Percentiles rank a stretch among this genome's conserved stretches.
Evolutionary conservation across 2,113 vertebrate species (phyloP).

Genomic region (Peucedramus taeniatus): DNA sequence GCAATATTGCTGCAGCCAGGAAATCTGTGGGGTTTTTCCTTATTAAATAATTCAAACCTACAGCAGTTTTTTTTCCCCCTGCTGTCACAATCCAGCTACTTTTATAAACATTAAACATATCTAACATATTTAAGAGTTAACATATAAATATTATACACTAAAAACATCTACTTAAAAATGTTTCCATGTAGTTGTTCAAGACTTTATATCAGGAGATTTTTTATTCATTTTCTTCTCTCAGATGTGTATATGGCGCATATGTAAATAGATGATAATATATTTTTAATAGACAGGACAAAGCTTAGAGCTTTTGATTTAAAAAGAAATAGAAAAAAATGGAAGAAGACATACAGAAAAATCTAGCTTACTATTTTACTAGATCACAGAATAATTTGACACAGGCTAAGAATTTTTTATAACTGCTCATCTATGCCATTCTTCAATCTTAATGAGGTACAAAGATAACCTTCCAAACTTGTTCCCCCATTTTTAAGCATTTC

Average conservation of each 20-base stretch:
- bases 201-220: background rate
- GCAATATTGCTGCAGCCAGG: background rate
- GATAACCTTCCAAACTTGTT: background rate
- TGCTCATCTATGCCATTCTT: background rate
- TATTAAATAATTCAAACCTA: background rate
- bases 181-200: background rate
- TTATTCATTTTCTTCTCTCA: slow-evolving; percentile 30
- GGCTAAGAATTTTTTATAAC: background rate
- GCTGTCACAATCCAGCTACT: background rate
- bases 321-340: background rate
- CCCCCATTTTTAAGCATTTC: background rate
- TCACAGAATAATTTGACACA: background rate
- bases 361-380: background rate
- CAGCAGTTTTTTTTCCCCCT: background rate
- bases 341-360: background rate
- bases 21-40: background rate
- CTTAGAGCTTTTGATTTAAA: background rate
- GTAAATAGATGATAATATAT: background rate
- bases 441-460: background rate
- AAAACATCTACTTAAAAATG: background rate
- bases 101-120: background rate
- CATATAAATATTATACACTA: background rate
- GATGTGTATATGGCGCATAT: background rate
- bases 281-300: background rate
- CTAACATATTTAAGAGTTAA: background rate